Conservation (phyloP, 2,113 vertebrate species). For the Bombycilla garrulus region DNA sequence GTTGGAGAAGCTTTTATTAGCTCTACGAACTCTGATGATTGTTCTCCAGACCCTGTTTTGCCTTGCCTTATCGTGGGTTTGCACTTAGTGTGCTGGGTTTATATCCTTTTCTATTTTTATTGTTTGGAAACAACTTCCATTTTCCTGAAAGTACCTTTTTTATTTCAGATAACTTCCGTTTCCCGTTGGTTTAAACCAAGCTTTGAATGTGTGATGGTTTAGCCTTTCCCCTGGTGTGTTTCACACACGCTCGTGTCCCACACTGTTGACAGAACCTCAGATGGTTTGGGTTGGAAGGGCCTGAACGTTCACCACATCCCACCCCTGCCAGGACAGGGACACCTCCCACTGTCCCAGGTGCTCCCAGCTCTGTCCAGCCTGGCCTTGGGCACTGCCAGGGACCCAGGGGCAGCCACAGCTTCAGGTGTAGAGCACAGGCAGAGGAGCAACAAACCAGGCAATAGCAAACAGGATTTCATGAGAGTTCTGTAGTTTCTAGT, state of each 20-base stretch:
- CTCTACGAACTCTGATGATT: background rate
- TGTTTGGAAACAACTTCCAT: slow-evolving; percentile 4
- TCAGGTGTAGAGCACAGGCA: background rate
- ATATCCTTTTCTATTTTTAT: background rate
- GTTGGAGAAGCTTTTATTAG: slow-evolving; percentile 36
- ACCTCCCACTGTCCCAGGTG: background rate
- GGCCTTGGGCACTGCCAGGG: background rate
- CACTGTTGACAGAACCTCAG: background rate
- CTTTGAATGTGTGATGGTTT: background rate
- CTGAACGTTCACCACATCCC: rapidly evolving
- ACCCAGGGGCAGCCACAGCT: background rate
- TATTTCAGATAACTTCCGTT: background rate
- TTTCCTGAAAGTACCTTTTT: background rate
- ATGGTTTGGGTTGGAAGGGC: background rate
- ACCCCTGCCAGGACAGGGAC: background rate
- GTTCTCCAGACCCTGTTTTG: background rate
- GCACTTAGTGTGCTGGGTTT: background rate
- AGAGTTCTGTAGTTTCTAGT: background rate
- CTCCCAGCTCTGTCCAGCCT: background rate
- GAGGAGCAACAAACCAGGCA: background rate
- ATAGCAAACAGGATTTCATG: background rate
- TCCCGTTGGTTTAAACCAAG: background rate
- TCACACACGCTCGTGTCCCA: rapidly evolving
- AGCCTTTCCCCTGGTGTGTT: background rate
- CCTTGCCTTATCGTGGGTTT: background rate